Evolutionary conservation across 2,113 vertebrate species (phyloP).

Genomic region (Sitta europaea): DNA sequence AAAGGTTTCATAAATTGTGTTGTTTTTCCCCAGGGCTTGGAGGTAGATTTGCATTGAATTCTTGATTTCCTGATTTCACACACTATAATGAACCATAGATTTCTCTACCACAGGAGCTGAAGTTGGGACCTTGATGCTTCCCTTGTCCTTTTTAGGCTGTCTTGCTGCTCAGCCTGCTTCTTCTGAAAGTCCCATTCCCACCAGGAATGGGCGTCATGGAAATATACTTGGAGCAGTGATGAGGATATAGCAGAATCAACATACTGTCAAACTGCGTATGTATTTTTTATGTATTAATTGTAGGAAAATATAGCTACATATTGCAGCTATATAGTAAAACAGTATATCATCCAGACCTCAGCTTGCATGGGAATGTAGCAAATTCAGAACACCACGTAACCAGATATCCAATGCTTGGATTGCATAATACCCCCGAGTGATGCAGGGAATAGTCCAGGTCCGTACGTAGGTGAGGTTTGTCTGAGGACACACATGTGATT

Average conservation of each 20-base stretch:
- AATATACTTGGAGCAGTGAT: neutral
- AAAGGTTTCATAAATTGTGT: neutral
- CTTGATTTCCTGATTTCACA: neutral
- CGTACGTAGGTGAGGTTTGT: neutral
- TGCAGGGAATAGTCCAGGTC: neutral
- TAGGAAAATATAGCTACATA: neutral
- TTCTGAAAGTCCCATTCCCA: neutral
- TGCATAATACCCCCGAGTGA: neutral
- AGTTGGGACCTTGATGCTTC: neutral
- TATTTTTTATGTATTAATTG: neutral
- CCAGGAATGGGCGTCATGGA: neutral
- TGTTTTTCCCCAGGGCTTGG: rapidly evolving
- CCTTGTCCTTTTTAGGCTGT: neutral
- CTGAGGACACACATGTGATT: neutral
- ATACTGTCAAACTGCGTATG: neutral
- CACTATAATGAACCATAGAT: neutral
- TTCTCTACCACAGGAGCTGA: neutral
- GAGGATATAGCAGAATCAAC: neutral
- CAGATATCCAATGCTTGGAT: neutral
- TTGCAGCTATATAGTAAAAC: neutral
- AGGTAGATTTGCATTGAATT: neutral
- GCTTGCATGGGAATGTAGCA: neutral
- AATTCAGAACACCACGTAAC: neutral
- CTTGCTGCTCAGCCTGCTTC: neutral
- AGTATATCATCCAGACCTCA: neutral